Conservation (phyloP, 2,113 vertebrate species). For the Platanista minor region DNA sequence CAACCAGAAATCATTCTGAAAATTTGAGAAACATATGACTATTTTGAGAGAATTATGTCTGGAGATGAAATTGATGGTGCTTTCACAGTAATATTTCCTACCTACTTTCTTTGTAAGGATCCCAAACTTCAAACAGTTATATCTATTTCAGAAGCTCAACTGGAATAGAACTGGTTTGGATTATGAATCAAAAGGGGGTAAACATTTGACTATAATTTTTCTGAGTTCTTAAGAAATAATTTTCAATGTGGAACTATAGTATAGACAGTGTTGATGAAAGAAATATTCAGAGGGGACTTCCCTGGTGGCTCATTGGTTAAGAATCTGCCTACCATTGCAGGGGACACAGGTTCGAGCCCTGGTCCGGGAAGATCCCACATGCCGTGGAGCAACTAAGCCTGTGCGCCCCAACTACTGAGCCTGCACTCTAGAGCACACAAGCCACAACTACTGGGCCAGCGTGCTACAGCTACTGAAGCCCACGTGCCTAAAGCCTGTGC, state of each 20-base stretch:
- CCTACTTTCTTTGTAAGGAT: not conserved
- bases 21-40: not conserved
- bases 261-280: not conserved
- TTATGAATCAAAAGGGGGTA: not conserved
- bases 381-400: too few species aligned
- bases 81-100: not conserved
- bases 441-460: too few species aligned
- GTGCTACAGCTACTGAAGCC: too few species aligned
- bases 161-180: not conserved
- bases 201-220: not conserved
- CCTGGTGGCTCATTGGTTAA: too few species aligned
- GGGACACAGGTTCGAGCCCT: too few species aligned
- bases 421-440: too few species aligned
- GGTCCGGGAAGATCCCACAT: too few species aligned
- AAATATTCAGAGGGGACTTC: not conserved
- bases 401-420: too few species aligned
- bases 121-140: not conserved
- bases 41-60: not conserved
- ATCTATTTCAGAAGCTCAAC: not conserved
- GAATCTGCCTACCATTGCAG: too few species aligned
- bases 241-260: not conserved
- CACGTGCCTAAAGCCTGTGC: accelerated
- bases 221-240: not conserved
- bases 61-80: not conserved
- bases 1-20: not conserved